Evolutionary conservation across 2,888 invertebrate genomes (phyloP), one percentile per base, ranked within the genome.

Genomic region (Carterocephalus palaemon): DNA sequence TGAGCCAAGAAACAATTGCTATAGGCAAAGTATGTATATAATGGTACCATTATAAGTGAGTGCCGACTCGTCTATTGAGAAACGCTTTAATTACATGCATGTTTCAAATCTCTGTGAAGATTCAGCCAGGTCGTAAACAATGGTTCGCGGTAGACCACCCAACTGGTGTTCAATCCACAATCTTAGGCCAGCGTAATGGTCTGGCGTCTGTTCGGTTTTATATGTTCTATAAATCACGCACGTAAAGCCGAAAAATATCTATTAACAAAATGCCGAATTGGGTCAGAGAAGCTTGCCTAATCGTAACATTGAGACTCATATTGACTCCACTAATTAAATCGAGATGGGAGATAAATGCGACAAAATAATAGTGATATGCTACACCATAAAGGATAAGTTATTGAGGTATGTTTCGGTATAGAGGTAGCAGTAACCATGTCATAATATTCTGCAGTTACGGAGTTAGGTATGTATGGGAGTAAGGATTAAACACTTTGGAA

Each of bases 201-300:
- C 63, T 60, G 59, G 61, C 78, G 74, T 75, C 73, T 77, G 80
- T 62, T 58, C 52, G 61, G 62, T 72, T 84, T 82, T 79, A 83
- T 79, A 72, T 60, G 60, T 57, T 54, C 63, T 64, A 79, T 83
- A 84, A 84, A 84, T 83, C 78, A 78, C 69, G 52, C 53, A 54
- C 56, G 60, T 64, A 70, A 70, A 70, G 68, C 62, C 67, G 67
- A 69, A 73, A 74, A 75, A 54, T 59, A 59, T 56, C 52, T 65
- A 71, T 71, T 69, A 69, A 71, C 69, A 64, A 68, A 67, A 60
- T 70, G 64, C 65, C 70, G 62, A 80, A 69, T 59, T 77, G 67
- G 79, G 78, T 73, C 81, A 43, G 63, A 46, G 41, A 47, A 53
- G 54, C 59, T 57, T 57, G 58, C 62, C 56, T 62, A 64, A 62